Evolutionary conservation across 2,888 invertebrate species (phyloP).

Genomic region (Mythimna vitellina): DNA sequence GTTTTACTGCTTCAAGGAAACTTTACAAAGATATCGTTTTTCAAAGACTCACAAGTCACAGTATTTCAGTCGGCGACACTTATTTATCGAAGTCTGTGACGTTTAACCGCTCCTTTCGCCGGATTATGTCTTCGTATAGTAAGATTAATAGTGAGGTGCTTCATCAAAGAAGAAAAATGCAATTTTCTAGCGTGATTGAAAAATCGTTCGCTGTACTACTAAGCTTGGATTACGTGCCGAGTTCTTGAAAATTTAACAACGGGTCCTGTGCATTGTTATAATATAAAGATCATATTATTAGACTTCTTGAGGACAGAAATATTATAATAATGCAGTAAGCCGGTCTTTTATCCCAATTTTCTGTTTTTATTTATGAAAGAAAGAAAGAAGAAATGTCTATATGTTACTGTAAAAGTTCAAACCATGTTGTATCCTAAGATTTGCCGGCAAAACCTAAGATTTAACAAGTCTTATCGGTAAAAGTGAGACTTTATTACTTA

Average conservation of each 20-base stretch:
- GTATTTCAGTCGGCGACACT: constrained; percentile 50
- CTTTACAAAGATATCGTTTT: constrained; percentile 52
- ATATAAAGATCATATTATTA: neutral
- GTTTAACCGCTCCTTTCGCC: constrained; percentile 59
- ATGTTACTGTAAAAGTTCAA: too few species aligned
- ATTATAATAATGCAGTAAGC: neutral
- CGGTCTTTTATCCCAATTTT: neutral
- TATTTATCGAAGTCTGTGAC: constrained; percentile 62
- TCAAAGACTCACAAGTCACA: constrained; percentile 54
- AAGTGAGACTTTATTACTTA: too few species aligned
- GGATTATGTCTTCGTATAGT: constrained; percentile 67
- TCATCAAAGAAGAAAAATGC: constrained; percentile 67
- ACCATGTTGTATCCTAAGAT: too few species aligned
- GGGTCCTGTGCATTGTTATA: constrained; percentile 15
- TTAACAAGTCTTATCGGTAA: too few species aligned
- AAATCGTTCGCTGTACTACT: constrained; percentile 58
- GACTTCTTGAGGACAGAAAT: neutral
- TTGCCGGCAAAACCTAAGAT: too few species aligned
- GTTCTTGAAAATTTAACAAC: constrained; percentile 31
- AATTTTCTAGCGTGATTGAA: constrained; percentile 66
- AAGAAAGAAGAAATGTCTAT: too few species aligned
- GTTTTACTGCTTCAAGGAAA: constrained; percentile 51
- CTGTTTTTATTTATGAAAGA: neutral
- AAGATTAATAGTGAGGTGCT: constrained; percentile 68
- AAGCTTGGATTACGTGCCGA: constrained; percentile 52